Conservation (phyloP, 2,797 vertebrate species). For the Halcyon smyrnensis region DNA sequence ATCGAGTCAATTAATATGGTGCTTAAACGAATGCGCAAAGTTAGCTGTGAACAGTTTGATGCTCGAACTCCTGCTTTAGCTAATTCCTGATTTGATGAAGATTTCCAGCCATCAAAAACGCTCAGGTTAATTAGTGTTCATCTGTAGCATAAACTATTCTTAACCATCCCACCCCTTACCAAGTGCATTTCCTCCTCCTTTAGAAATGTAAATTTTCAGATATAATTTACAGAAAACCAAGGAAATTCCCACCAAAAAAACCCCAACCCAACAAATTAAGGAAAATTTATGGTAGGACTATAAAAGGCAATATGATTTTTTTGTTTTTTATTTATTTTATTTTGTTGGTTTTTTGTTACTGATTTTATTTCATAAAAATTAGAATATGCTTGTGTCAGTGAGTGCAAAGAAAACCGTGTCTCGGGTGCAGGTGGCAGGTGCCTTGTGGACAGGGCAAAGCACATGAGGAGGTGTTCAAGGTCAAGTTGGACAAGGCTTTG, state of each 20-base stretch:
- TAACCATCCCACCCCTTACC: background rate
- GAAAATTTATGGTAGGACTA: background rate
- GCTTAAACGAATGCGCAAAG: background rate
- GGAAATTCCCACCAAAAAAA: background rate
- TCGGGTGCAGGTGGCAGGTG: background rate
- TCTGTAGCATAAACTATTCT: background rate
- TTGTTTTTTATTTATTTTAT: background rate
- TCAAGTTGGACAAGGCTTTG: background rate
- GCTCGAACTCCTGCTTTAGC: background rate
- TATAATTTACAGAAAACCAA: background rate
- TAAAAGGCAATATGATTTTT: background rate
- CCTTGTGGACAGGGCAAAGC: background rate
- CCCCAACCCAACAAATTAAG: accelerated
- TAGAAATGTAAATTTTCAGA: background rate
- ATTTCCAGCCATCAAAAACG: background rate
- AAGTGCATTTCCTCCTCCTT: background rate
- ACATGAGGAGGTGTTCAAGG: background rate
- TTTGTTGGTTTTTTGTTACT: too few species aligned
- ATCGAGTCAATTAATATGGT: background rate
- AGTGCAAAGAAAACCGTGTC: too few species aligned
- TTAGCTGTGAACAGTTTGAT: background rate
- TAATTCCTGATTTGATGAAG: background rate
- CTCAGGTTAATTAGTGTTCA: background rate
- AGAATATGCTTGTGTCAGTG: background rate
- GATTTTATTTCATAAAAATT: background rate